phyloP scores from a whole-genome alignment of 2,113 vertebrate species.

The Calidris pugnax region DNA sequence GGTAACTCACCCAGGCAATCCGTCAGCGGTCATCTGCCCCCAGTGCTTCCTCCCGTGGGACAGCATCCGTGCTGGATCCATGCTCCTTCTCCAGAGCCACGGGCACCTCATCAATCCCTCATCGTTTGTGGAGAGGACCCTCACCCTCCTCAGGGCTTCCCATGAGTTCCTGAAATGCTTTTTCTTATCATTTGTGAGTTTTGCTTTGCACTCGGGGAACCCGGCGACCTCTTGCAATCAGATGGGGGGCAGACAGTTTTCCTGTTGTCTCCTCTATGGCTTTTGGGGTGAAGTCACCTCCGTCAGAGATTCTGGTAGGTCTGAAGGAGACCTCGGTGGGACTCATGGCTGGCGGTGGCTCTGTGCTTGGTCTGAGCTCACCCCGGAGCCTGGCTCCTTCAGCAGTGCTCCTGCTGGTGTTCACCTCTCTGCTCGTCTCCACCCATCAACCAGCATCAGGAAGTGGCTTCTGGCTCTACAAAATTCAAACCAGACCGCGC shows the following conservation, averaged over 20 bases:
- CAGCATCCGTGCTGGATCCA: neutral
- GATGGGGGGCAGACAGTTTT: neutral
- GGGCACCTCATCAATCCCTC: neutral
- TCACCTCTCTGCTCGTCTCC: neutral
- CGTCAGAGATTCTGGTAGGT: neutral
- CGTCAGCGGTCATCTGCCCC: neutral
- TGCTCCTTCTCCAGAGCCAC: neutral
- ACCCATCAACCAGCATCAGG: neutral
- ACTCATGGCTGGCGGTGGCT: rapidly evolving
- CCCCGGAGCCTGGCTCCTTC: neutral
- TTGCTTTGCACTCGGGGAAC: neutral
- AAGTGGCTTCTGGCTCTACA: slow-evolving; percentile 1
- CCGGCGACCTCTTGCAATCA: neutral
- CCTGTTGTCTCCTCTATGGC: neutral
- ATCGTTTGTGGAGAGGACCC: neutral
- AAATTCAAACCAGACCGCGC: neutral
- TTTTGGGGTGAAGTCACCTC: neutral
- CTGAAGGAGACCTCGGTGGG: neutral
- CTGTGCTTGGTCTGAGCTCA: neutral
- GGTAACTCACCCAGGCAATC: neutral
- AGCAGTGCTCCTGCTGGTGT: neutral
- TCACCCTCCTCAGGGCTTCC: neutral
- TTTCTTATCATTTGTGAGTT: neutral
- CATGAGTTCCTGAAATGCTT: neutral
- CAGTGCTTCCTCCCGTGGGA: neutral